Evolutionary conservation across 2,888 invertebrate genomes (phyloP), one percentile per base, ranked within the genome.

Genomic region (Drosophila crucigera): DNA sequence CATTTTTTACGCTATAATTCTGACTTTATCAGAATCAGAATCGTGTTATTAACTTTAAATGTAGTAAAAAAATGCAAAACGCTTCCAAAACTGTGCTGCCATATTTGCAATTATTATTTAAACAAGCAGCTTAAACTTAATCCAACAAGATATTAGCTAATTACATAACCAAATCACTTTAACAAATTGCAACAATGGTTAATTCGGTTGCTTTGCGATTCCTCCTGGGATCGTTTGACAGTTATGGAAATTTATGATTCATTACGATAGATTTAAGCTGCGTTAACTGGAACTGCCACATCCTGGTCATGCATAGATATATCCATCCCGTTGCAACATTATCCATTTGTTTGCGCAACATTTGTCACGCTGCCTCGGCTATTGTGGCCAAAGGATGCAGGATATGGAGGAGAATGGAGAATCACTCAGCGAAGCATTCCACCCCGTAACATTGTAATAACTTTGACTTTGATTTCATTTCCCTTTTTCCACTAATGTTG

Each of bases 281-380:
- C 72, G 56, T 63, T 63, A 53, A 54, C 33, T 58, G 69, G 56
- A 76, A 73, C 63, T 67, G 71, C 53, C 64, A 76, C 75, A 58
- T 54, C 28, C 41, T 50, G 47, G 31, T 31, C 66, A 56, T 52
- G 53, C 33, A 64, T 47, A 25, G 47, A 47, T 47, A 16, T 39
- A 28, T 39, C 9, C 55, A 3, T 72, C 47, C 73, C 76, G 73
- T 60, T 73, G 70, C 78, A 74, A 78, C 76, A 78, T 81, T 84
- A 89, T 83, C 80, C 85, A 89, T 89, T 90, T 88, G 83, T 85
- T 89, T 89, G 85, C 88, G 88, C 90, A 88, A 89, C 90, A 89
- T 89, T 89, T 89, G 85, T 84, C 82, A 89, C 83, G 78, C 80
- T 76, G 73, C 74, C 70, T 65, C 43, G 50, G 31, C 58, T 31